A percentile compares a stretch with the other conserved stretches of the same genome.
These are phyloP conservation scores for Andrena chrysosceles DNA, from an alignment of 2,888 invertebrate genomes.

Conservation along the genomic window DNA sequence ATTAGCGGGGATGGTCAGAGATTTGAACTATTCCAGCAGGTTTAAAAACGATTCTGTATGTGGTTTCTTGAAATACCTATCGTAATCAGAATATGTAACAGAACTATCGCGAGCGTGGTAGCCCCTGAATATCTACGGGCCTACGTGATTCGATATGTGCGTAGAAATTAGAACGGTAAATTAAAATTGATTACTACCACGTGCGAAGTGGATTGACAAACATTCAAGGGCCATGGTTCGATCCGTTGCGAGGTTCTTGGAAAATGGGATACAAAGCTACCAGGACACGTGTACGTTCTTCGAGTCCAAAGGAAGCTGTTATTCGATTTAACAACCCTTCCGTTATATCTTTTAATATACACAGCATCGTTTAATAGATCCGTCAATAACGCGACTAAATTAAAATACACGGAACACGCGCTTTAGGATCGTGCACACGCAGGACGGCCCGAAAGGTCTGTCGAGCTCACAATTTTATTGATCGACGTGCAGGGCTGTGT, in stretches of 20 bases:
- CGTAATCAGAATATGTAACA: no score
- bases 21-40: no score
- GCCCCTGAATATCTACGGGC: no score
- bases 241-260: not conserved
- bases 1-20: no score
- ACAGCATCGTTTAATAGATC: not conserved
- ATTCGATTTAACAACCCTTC: not conserved
- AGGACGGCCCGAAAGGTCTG: constrained; percentile 37
- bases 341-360: not conserved
- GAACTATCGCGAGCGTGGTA: no score
- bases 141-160: no score
- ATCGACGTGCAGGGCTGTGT: constrained; percentile 44
- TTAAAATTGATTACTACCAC: not conserved
- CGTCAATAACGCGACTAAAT: not conserved
- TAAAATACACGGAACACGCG: constrained; percentile 24
- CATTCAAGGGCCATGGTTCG: not conserved
- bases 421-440: constrained; percentile 46
- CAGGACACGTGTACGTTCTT: not conserved
- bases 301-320: constrained; percentile 7
- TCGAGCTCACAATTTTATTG: constrained; percentile 47
- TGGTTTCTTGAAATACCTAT: no score
- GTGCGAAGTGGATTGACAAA: not conserved
- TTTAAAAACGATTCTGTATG: no score
- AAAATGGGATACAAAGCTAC: not conserved
- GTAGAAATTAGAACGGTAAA: not conserved